phyloP scores from a whole-genome alignment of 1,140 invertebrate genomes.

The Ostrea edulis region DNA sequence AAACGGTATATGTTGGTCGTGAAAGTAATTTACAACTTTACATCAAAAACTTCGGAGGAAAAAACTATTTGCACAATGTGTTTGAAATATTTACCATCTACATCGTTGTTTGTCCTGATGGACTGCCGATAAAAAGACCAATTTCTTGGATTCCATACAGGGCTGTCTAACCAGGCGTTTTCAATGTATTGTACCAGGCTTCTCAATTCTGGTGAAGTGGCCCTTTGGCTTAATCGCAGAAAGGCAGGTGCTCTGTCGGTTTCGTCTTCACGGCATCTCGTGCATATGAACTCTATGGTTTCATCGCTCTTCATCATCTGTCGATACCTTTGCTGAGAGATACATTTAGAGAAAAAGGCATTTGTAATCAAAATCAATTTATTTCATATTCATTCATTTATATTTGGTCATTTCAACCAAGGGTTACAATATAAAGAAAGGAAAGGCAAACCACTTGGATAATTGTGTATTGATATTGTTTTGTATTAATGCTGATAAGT shows the following conservation, averaged over 20 bases:
- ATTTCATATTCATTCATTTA: too few species aligned
- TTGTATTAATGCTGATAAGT: too few species aligned
- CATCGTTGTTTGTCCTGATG: conserved; percentile 10
- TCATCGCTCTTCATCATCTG: too few species aligned
- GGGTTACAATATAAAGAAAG: too few species aligned
- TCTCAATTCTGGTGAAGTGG: neutral
- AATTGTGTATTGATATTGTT: too few species aligned
- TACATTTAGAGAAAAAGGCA: too few species aligned
- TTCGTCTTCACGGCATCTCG: conserved; percentile 16
- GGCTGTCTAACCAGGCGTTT: neutral
- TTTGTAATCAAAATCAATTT: too few species aligned
- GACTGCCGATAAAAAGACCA: neutral
- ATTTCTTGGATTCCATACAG: neutral
- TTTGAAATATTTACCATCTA: conserved; percentile 1
- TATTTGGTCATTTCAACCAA: too few species aligned
- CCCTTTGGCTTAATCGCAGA: neutral
- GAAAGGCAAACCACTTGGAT: too few species aligned
- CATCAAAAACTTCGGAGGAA: neutral
- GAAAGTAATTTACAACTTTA: too few species aligned
- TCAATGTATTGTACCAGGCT: neutral
- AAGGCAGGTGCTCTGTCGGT: conserved; percentile 36
- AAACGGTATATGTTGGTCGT: neutral
- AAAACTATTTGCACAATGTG: neutral
- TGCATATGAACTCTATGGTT: neutral
- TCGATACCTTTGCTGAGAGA: too few species aligned